A percentile compares a stretch with the other conserved stretches of the same genome.
Conservation (phyloP, 2,113 vertebrate species). For the Hyla sarda region DNA sequence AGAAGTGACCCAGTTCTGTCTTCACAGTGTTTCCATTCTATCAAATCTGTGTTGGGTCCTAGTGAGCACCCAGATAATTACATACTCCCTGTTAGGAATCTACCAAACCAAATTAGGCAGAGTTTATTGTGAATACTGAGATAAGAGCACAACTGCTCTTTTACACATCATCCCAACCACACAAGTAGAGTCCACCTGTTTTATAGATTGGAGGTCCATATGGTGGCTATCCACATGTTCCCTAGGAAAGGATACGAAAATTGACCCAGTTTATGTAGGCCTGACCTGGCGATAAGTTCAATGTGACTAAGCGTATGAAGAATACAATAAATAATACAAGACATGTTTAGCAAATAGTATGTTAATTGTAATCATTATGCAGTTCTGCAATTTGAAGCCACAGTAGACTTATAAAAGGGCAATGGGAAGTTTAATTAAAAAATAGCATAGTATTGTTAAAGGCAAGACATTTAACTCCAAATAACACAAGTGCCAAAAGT, state of each 20-base stretch:
- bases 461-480: too few species aligned
- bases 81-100: constrained; percentile 12
- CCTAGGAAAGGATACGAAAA: neutral
- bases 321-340: neutral
- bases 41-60: constrained; percentile 28
- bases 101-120: constrained; percentile 1
- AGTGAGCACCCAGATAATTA: constrained; percentile 29
- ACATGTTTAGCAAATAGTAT: neutral
- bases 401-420: neutral
- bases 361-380: neutral
- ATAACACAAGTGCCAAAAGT: too few species aligned
- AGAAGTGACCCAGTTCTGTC: constrained; percentile 23
- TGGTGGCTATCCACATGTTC: neutral
- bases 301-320: neutral
- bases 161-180: neutral
- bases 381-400: neutral
- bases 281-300: neutral
- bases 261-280: neutral
- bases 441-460: too few species aligned
- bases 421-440: too few species aligned
- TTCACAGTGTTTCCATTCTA: neutral
- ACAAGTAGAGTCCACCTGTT: neutral
- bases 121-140: neutral
- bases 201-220: neutral
- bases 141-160: neutral